Evolutionary conservation across 2,113 vertebrate species (phyloP).

Genomic region (Pluvianellus socialis): DNA sequence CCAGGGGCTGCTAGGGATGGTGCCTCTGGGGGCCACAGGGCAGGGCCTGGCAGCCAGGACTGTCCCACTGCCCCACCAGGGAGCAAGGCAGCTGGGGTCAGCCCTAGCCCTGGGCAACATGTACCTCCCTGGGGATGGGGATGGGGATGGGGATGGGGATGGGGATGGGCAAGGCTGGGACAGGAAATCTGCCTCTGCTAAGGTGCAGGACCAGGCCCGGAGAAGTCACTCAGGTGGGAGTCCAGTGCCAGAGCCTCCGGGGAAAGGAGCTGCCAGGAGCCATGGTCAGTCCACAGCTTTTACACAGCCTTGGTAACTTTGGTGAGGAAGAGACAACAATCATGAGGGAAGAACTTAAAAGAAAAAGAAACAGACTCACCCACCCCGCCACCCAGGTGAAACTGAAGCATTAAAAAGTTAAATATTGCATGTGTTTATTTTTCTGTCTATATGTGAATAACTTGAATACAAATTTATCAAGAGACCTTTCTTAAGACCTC

Average conservation of each 20-base stretch:
- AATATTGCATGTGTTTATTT: background rate
- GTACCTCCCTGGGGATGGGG: background rate
- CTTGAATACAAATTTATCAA: background rate
- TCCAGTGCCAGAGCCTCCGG: background rate
- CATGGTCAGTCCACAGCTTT: fast-evolving
- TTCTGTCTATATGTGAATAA: background rate
- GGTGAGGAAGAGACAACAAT: background rate
- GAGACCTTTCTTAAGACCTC: constrained; percentile 5
- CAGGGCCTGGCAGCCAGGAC: background rate
- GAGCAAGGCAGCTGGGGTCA: background rate
- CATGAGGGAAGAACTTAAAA: background rate
- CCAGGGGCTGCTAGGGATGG: fast-evolving
- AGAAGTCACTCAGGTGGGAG: fast-evolving
- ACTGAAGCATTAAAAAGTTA: background rate
- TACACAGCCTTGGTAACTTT: background rate
- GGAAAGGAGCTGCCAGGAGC: background rate
- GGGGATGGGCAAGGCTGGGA: fast-evolving
- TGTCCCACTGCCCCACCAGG: fast-evolving
- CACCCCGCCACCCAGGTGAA: background rate
- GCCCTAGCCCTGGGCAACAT: fast-evolving
- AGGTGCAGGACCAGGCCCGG: fast-evolving
- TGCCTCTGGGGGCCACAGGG: no score
- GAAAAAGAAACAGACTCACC: background rate
- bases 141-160: no score
- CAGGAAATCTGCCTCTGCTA: no score